Percentiles rank a stretch among this genome's conserved stretches.
Evolutionary conservation across 2,113 vertebrate species (phyloP).

Genomic region (Lathamus discolor): DNA sequence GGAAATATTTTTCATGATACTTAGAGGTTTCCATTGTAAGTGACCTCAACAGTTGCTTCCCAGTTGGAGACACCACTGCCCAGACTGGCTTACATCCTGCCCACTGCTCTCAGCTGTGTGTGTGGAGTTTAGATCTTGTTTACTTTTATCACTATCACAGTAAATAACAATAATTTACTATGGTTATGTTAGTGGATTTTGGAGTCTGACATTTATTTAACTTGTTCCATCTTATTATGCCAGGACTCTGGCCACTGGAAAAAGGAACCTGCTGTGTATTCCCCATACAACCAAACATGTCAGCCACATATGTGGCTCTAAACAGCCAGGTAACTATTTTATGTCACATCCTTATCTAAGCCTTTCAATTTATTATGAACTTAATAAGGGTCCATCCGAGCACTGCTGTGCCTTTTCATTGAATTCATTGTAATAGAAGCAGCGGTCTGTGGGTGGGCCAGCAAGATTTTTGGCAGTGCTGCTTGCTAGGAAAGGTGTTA

Average conservation of each 20-base stretch:
- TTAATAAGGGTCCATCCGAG: neutral
- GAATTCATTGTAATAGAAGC: neutral
- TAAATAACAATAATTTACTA: neutral
- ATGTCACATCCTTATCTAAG: neutral
- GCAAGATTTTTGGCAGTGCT: neutral
- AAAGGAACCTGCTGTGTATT: neutral
- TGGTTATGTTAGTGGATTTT: neutral
- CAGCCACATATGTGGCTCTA: neutral
- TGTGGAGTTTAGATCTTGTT: neutral
- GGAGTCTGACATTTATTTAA: neutral
- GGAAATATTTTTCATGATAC: neutral
- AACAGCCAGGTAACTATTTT: neutral
- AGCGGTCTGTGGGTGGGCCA: neutral
- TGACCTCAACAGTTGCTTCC: neutral
- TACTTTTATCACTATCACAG: neutral
- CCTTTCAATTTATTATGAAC: neutral
- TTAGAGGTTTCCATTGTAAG: neutral
- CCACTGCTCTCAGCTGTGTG: rapidly evolving
- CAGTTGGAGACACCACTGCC: neutral
- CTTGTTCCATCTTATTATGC: neutral
- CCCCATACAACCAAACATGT: neutral
- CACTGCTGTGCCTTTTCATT: neutral
- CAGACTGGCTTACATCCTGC: rapidly evolving
- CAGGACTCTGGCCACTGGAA: neutral
- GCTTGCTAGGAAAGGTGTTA: neutral